phyloP scores from a whole-genome alignment of 2,888 invertebrate species.

The Adelphocoris suturalis region DNA sequence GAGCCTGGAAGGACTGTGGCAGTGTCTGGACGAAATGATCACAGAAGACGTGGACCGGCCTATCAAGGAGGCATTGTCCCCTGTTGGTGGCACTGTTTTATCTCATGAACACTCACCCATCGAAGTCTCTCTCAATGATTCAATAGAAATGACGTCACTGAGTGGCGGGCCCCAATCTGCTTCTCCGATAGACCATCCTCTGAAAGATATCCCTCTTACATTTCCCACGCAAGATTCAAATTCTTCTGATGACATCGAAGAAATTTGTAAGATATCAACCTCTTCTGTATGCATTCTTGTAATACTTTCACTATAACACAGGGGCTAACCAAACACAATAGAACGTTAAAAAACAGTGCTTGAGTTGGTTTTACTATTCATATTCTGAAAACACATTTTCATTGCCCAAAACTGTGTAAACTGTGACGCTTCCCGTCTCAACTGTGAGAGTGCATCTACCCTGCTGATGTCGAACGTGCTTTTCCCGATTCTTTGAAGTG shows the following conservation, averaged over 20 bases:
- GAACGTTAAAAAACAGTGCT: no score
- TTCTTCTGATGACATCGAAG: slow-evolving; percentile 75
- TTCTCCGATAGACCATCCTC: slow-evolving; percentile 70
- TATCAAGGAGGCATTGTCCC: slow-evolving; percentile 5
- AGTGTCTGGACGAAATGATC: slow-evolving; percentile 82
- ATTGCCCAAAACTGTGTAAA: no score
- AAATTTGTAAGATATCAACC: slow-evolving; percentile 73
- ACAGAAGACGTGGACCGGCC: slow-evolving; percentile 75
- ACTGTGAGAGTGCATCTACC: no score
- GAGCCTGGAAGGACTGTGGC: slow-evolving; percentile 83
- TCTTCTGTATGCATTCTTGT: no score
- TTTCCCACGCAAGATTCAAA: neutral
- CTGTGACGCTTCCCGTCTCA: no score
- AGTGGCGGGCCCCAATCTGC: neutral
- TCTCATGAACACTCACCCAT: neutral
- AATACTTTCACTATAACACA: no score
- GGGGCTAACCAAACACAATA: no score
- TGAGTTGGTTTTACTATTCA: no score
- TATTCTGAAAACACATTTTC: no score
- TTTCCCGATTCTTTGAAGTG: no score
- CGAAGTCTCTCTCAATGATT: neutral
- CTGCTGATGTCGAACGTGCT: no score
- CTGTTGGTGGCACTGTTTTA: neutral
- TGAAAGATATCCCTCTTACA: slow-evolving; percentile 58
- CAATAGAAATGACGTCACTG: neutral